Evolutionary conservation across 2,888 invertebrate genomes (phyloP).

Genomic region (Habroteleia sp.): DNA sequence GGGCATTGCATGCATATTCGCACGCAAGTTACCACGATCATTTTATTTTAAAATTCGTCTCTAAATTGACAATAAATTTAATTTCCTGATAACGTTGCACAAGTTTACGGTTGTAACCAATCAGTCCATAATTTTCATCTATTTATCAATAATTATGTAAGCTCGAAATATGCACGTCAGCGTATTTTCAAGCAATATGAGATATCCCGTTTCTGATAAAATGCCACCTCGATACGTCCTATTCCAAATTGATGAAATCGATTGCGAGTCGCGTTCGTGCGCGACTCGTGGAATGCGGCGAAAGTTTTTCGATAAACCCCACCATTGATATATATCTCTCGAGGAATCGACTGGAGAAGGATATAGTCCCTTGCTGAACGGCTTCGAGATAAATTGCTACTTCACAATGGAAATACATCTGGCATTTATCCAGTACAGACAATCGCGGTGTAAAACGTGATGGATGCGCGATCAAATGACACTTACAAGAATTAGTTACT

Average conservation of each 20-base stretch:
- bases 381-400: conserved; percentile 41
- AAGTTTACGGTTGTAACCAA: too few species aligned
- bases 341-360: conserved; percentile 9
- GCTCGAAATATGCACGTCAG: conserved; percentile 12
- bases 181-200: conserved; percentile 10
- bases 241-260: conserved; percentile 45
- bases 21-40: conserved; percentile 30
- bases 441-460: conserved; percentile 41
- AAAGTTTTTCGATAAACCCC: conserved; percentile 21
- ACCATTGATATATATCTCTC: conserved; percentile 15
- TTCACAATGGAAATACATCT: conserved; percentile 6
- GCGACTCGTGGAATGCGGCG: conserved; percentile 35
- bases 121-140: neutral
- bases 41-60: conserved; percentile 6
- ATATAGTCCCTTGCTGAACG: conserved; percentile 35
- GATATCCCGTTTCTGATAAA: conserved; percentile 22
- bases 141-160: conserved; percentile 17
- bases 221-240: conserved; percentile 13
- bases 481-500: conserved; percentile 45
- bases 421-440: conserved; percentile 17
- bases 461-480: conserved; percentile 35
- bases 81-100: too few species aligned
- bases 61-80: too few species aligned
- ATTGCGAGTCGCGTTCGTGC: conserved; percentile 11
- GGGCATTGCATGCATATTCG: conserved; percentile 18